Evolutionary conservation across 2,797 vertebrate genomes (phyloP).

Genomic region (Macropodus opercularis): DNA sequence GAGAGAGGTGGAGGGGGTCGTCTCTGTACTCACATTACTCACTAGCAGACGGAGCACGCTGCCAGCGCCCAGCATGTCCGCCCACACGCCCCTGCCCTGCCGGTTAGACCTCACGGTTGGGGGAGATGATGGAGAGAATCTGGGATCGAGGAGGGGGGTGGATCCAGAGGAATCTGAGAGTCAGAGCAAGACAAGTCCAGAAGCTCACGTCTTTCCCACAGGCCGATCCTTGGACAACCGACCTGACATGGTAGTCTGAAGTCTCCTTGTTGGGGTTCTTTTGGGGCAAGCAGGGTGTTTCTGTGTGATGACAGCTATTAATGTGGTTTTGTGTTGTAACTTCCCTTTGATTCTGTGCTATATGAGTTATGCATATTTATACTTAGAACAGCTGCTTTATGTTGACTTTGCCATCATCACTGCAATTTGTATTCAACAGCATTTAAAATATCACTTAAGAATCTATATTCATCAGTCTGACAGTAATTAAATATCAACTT

Average conservation of each 20-base stretch:
- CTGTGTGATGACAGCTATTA: slow-evolving; percentile 55
- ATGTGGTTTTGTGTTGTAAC: slow-evolving; percentile 46
- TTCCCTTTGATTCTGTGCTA: slow-evolving; percentile 16
- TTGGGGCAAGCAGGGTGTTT: slow-evolving; percentile 30
- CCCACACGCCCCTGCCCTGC: slow-evolving; percentile 86
- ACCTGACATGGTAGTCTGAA: slow-evolving; percentile 75
- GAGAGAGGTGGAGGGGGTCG: slow-evolving; percentile 40
- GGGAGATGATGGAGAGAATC: slow-evolving; percentile 84
- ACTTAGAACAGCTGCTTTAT: slow-evolving; percentile 21
- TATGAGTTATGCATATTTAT: slow-evolving; percentile 11
- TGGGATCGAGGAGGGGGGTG: slow-evolving; percentile 78
- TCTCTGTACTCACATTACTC: slow-evolving; percentile 79
- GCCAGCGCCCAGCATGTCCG: slow-evolving; percentile 87
- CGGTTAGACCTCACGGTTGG: slow-evolving; percentile 87
- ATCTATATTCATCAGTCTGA: neutral
- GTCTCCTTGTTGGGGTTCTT: slow-evolving; percentile 73
- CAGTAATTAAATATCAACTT: slow-evolving; percentile 16
- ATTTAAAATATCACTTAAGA: slow-evolving; percentile 1
- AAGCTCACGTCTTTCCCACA: slow-evolving; percentile 72
- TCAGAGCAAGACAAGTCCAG: slow-evolving; percentile 61
- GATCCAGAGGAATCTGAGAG: slow-evolving; percentile 82
- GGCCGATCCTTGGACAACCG: slow-evolving; percentile 71
- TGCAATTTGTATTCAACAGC: slow-evolving; percentile 6
- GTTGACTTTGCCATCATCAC: slow-evolving; percentile 8
- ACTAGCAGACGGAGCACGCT: slow-evolving; percentile 88